A percentile compares a stretch with the other conserved stretches of the same genome.
Evolutionary conservation across 1,140 invertebrate genomes (phyloP).

Genomic region (Carcinoscorpius rotundicauda): DNA sequence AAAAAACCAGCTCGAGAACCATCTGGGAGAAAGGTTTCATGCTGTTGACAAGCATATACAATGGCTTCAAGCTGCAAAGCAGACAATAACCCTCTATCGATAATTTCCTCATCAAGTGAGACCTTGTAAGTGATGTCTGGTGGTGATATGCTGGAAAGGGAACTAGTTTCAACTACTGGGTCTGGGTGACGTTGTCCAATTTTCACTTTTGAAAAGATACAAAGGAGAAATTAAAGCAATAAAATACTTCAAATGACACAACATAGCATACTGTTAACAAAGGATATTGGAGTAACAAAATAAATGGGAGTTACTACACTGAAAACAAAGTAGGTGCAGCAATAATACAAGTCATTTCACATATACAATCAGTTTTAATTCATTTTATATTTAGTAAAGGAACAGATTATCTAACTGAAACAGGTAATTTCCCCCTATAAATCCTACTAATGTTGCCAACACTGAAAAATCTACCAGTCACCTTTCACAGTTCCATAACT

Average conservation of each 20-base stretch:
- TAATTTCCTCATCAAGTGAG: slow-evolving; percentile 68
- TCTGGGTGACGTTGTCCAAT: slow-evolving; percentile 94
- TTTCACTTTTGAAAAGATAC: slow-evolving; percentile 50
- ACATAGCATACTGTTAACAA: too few relatives aligned
- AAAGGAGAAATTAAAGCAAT: too few relatives aligned
- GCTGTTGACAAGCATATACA: slow-evolving; percentile 88
- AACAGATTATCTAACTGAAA: too few relatives aligned
- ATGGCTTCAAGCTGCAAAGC: slow-evolving; percentile 95
- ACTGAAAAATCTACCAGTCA: too few relatives aligned
- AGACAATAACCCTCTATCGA: slow-evolving; percentile 74
- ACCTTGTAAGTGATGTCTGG: slow-evolving; percentile 86
- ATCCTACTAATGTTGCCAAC: too few relatives aligned
- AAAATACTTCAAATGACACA: too few relatives aligned
- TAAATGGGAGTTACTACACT: background rate
- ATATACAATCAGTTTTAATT: too few relatives aligned
- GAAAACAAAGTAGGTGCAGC: background rate
- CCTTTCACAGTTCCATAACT: too few relatives aligned
- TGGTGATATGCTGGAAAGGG: slow-evolving; percentile 88
- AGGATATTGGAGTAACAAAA: too few relatives aligned
- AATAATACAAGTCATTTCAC: background rate
- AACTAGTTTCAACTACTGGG: slow-evolving; percentile 97
- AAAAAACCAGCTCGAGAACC: slow-evolving; percentile 88
- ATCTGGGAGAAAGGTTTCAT: slow-evolving; percentile 81
- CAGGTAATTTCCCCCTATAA: too few relatives aligned
- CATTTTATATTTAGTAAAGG: too few relatives aligned